These are phyloP conservation scores for Heterohyrax brucei DNA, from an alignment of 2,797 vertebrate species.

Conservation along the genomic window DNA sequence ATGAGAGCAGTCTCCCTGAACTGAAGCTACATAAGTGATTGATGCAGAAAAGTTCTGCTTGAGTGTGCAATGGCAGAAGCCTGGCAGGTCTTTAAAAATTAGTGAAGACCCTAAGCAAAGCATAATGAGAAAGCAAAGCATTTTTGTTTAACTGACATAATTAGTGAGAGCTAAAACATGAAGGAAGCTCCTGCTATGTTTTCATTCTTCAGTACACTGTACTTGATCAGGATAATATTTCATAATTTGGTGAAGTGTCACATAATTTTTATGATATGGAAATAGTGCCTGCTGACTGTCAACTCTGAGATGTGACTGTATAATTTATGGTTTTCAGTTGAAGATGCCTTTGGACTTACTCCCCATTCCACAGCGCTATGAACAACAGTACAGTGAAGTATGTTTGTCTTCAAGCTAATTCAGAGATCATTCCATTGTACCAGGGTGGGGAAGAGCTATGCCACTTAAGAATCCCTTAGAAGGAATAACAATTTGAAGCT, in stretches of 20 bases:
- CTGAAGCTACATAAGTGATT: not conserved
- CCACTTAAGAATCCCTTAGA: conserved; percentile 36
- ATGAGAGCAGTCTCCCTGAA: not conserved
- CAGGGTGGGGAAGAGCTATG: not conserved
- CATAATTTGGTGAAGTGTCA: not conserved
- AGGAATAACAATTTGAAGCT: not conserved
- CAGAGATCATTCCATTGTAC: not conserved
- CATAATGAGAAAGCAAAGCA: not conserved
- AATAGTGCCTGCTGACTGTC: not conserved
- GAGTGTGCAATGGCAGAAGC: not conserved
- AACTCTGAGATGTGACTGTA: not conserved
- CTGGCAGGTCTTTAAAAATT: not conserved
- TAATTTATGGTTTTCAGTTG: conserved; percentile 1
- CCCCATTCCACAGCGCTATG: not conserved
- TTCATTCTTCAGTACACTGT: conserved; percentile 17
- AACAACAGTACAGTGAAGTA: conserved; percentile 11
- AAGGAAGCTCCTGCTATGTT: not conserved
- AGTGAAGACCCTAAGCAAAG: not conserved
- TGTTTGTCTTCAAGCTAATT: conserved; percentile 54
- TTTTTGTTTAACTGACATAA: conserved; percentile 59
- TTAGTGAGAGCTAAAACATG: conserved; percentile 40
- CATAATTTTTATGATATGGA: not conserved
- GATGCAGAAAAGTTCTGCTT: not conserved
- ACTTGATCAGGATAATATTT: conserved; percentile 33
- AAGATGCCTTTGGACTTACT: not conserved